These are phyloP conservation scores for Oppia nitens DNA, from an alignment of 1,140 invertebrate species.

Conservation along the genomic window DNA sequence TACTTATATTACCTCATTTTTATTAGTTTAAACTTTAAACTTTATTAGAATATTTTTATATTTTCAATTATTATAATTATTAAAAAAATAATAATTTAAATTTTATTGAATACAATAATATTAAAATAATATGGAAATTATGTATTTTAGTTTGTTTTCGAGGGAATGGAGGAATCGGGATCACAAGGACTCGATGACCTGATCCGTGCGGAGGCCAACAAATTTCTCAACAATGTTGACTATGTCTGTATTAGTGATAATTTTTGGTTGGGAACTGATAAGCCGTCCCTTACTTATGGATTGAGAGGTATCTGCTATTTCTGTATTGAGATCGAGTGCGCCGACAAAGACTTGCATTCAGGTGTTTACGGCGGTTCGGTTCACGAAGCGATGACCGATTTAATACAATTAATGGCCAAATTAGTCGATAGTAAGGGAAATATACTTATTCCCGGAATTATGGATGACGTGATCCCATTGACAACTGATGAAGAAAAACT, in stretches of 20 bases:
- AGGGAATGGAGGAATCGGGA: slow-evolving; percentile 96
- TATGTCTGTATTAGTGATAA: slow-evolving; percentile 97
- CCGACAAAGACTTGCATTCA: slow-evolving; percentile 82
- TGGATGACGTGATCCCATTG: slow-evolving; percentile 54
- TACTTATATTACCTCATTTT: no score
- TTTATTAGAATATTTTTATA: no score
- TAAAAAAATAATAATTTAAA: no score
- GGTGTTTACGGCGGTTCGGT: slow-evolving; percentile 76
- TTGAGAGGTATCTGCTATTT: slow-evolving; percentile 83
- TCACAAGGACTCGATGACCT: slow-evolving; percentile 85
- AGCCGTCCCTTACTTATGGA: slow-evolving; percentile 94
- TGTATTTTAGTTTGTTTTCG: slow-evolving; percentile 61
- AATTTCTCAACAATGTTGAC: slow-evolving; percentile 66
- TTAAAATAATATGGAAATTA: no score
- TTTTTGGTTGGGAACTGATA: slow-evolving; percentile 91
- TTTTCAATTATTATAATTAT: no score
- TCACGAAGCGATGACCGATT: slow-evolving; percentile 70
- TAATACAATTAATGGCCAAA: slow-evolving; percentile 61
- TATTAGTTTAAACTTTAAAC: no score
- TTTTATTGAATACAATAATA: no score
- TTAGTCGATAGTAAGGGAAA: slow-evolving; percentile 68
- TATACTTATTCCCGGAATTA: slow-evolving; percentile 60
- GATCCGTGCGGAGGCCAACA: slow-evolving; percentile 50
- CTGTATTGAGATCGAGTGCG: slow-evolving; percentile 69
- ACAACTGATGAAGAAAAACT: slow-evolving; percentile 53